Evolutionary conservation across 2,888 invertebrate genomes (phyloP).

Genomic region (Hedya salicella): DNA sequence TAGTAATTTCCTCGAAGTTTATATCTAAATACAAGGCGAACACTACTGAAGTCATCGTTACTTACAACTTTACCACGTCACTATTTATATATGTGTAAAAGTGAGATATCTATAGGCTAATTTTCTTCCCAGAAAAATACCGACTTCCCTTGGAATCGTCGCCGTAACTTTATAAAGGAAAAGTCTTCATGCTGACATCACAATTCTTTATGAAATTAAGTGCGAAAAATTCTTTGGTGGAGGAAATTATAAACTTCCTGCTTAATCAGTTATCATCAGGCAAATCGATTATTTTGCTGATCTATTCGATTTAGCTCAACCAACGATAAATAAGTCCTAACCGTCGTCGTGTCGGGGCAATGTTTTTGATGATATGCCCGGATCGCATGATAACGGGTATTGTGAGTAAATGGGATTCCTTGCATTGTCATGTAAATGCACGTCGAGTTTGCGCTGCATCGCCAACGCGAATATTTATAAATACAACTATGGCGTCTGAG

Average conservation of each 20-base stretch:
- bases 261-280: too few species aligned
- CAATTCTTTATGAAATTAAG: too few species aligned
- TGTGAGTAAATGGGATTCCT: constrained; percentile 40
- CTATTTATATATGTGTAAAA: too few species aligned
- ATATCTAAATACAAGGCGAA: background rate
- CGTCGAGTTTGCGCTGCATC: constrained; percentile 26
- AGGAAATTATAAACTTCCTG: too few species aligned
- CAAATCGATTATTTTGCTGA: too few species aligned
- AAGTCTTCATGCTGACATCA: too few species aligned
- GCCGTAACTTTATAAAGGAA: too few species aligned
- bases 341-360: constrained; percentile 3
- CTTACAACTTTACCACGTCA: background rate
- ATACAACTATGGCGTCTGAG: background rate
- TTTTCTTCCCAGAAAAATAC: too few species aligned
- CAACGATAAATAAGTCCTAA: background rate
- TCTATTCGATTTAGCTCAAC: background rate
- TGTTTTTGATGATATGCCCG: constrained; percentile 29
- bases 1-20: constrained; percentile 57
- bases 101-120: too few species aligned
- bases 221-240: too few species aligned
- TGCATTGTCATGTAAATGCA: constrained; percentile 38
- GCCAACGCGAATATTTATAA: constrained; percentile 4
- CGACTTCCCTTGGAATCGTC: too few species aligned
- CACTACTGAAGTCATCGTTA: background rate
- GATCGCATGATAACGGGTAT: constrained; percentile 18